These are phyloP conservation scores for Micrasema minimum DNA, from an alignment of 1,140 invertebrate species.

Conservation along the genomic window DNA sequence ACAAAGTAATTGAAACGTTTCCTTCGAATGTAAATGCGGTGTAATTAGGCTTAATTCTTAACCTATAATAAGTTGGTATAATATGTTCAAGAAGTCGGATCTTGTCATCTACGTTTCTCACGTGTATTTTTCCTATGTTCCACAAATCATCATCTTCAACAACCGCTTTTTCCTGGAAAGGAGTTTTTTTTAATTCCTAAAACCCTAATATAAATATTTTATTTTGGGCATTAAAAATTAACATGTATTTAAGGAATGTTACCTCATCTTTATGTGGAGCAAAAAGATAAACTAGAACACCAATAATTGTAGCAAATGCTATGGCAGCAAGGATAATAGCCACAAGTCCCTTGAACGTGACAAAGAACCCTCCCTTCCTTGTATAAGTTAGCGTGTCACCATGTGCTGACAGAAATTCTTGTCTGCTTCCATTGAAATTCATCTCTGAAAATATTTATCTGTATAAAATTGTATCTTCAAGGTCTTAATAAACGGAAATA, in stretches of 20 bases:
- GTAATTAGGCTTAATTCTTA: conserved; percentile 73
- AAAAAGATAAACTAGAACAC: conserved; percentile 61
- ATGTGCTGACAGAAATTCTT: conserved; percentile 62
- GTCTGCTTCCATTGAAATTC: conserved; percentile 63
- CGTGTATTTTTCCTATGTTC: conserved; percentile 39
- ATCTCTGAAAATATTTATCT: conserved; percentile 55
- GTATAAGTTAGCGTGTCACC: conserved; percentile 58
- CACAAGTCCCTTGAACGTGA: conserved; percentile 59
- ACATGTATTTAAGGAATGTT: no score
- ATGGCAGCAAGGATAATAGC: conserved; percentile 57
- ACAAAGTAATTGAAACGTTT: conserved; percentile 69
- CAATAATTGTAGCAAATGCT: conserved; percentile 58
- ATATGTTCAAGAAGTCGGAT: conserved; percentile 71
- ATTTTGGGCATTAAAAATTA: background rate
- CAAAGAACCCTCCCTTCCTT: conserved; percentile 61
- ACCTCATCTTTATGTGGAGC: conserved; percentile 51
- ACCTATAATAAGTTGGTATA: conserved; percentile 74
- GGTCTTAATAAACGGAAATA: no score
- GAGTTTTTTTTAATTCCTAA: no score
- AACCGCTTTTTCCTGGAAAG: conserved; percentile 35
- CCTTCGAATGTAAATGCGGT: conserved; percentile 72
- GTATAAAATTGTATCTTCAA: no score
- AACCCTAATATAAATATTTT: no score
- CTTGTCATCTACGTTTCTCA: conserved; percentile 39
- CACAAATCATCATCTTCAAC: conserved; percentile 48